Percentiles rank a stretch among this genome's conserved stretches.
Evolutionary conservation across 2,113 vertebrate species (phyloP).

Genomic region (Cynoglossus semilaevis): DNA sequence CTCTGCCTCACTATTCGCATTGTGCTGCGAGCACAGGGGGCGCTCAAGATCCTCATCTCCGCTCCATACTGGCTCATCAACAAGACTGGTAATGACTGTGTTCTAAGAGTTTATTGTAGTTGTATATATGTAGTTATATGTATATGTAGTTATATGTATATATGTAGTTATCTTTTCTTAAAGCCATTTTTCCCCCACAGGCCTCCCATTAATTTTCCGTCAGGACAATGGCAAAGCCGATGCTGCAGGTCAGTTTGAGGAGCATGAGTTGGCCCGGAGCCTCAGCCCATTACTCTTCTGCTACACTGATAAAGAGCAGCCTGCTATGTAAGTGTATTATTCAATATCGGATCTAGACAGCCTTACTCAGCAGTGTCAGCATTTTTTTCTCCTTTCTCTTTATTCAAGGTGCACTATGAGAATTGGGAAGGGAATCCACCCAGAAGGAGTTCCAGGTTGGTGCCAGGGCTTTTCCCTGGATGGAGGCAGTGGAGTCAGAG

Average conservation of each 20-base stretch:
- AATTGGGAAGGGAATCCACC: constrained; percentile 93
- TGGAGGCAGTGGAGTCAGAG: constrained; percentile 92
- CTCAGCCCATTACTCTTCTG: constrained; percentile 95
- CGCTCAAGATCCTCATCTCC: constrained; percentile 91
- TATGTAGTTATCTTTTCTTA: not conserved
- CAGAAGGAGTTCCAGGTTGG: constrained; percentile 93
- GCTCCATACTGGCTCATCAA: constrained; percentile 95
- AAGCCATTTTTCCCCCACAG: constrained; percentile 62
- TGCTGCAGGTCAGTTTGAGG: constrained; percentile 94
- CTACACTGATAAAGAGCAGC: constrained; percentile 96
- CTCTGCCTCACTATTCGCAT: constrained; percentile 93
- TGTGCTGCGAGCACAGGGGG: constrained; percentile 87
- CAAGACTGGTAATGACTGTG: constrained; percentile 84
- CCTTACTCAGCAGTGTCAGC: too few species aligned
- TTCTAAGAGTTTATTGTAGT: not conserved
- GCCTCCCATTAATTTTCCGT: constrained; percentile 94
- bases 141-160: not conserved
- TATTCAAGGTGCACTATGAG: constrained; percentile 90
- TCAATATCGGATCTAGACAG: too few species aligned
- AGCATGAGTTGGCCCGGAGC: constrained; percentile 93
- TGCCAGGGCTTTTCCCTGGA: constrained; percentile 97
- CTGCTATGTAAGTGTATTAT: constrained; percentile 83
- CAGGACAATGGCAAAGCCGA: constrained; percentile 93
- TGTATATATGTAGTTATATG: too few species aligned
- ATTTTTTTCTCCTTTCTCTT: constrained; percentile 9